Percentiles rank a stretch among this genome's conserved stretches.
Conservation (phyloP, 2,113 vertebrate species). For the Malurus melanocephalus region DNA sequence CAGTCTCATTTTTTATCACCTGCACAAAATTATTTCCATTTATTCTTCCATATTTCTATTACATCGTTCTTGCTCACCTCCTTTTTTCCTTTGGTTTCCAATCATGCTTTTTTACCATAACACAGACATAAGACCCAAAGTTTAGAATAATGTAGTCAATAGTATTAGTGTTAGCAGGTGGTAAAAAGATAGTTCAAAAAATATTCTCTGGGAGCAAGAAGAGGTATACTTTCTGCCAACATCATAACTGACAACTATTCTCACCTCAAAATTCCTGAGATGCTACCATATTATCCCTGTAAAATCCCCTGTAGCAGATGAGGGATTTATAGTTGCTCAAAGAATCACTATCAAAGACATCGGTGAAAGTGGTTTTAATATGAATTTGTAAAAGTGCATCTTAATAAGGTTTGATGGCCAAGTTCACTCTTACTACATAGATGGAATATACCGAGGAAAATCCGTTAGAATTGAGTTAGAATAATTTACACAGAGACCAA, state of each 20-base stretch:
- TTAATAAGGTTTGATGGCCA: background rate
- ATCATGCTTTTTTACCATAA: background rate
- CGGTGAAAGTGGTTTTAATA: background rate
- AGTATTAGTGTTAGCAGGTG: background rate
- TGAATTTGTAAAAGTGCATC: background rate
- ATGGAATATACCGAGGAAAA: background rate
- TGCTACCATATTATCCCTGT: background rate
- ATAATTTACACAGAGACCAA: background rate
- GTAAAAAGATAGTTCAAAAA: background rate
- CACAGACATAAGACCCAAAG: background rate
- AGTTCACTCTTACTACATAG: background rate
- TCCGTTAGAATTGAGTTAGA: background rate
- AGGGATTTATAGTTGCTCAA: background rate
- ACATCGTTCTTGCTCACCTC: background rate
- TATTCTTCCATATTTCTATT: background rate
- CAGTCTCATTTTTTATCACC: background rate
- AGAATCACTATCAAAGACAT: background rate
- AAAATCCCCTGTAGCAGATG: background rate
- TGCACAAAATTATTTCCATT: background rate
- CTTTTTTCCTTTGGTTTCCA: background rate
- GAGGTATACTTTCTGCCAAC: background rate
- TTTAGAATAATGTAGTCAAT: background rate
- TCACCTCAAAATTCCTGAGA: background rate
- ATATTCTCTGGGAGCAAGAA: background rate
- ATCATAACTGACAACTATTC: background rate